phyloP scores from a whole-genome alignment of 2,113 vertebrate genomes.

The Dipodomys merriami region DNA sequence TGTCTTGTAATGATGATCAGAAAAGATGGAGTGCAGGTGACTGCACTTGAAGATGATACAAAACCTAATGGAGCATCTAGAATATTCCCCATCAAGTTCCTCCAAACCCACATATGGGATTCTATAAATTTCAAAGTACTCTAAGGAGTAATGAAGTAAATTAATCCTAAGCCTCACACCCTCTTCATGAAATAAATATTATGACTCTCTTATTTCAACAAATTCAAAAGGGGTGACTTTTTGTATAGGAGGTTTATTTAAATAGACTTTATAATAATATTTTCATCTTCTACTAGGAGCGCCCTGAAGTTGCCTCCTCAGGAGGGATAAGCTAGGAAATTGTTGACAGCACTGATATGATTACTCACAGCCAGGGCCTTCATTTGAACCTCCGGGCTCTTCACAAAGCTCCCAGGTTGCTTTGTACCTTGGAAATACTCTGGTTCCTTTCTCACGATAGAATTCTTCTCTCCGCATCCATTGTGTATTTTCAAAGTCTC shows the following conservation, averaged over 20 bases:
- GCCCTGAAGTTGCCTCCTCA: constrained; percentile 1
- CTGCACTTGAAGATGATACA: not conserved
- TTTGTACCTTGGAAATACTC: constrained; percentile 11
- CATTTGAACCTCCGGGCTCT: not conserved
- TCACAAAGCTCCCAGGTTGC: not conserved
- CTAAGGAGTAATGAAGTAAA: constrained; percentile 65
- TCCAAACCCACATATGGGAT: constrained; percentile 50
- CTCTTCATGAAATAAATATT: constrained; percentile 73
- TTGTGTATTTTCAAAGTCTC: constrained; percentile 43
- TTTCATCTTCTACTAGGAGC: constrained; percentile 63
- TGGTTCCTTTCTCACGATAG: constrained; percentile 8
- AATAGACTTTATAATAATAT: constrained; percentile 63
- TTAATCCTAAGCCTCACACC: constrained; percentile 68
- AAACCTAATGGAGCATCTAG: constrained; percentile 35
- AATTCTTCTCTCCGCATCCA: constrained; percentile 8
- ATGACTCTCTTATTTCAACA: constrained; percentile 75
- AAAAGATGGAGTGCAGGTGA: not conserved
- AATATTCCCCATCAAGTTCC: constrained; percentile 54
- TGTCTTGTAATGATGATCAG: not conserved
- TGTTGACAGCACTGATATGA: not conserved
- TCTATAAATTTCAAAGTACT: constrained; percentile 69
- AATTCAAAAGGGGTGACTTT: constrained; percentile 59
- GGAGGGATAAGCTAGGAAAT: not conserved
- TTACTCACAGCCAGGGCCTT: not conserved
- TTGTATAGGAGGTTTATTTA: constrained; percentile 70